Base-by-base conservation (phyloP, 2,113 vertebrate species). In the Mirza zaza region DNA sequence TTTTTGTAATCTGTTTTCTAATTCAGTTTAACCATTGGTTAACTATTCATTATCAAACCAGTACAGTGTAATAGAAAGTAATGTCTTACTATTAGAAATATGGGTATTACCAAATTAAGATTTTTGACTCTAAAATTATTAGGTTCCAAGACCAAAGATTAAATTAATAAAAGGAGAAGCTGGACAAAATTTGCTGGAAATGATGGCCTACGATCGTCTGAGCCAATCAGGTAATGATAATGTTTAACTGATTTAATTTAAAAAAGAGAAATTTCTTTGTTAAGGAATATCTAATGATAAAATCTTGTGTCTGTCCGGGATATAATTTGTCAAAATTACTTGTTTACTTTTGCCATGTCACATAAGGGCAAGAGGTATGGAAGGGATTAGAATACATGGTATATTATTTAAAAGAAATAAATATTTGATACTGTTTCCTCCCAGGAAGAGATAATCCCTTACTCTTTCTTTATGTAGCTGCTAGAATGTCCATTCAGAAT, bases 141-240 rank as follows among this genome's bases (percentile, higher is more conserved):
- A 99, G 99, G 98, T 99, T 95, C 99, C 99, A 94, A 99, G 99
- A 98, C 99, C 99, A 97, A 99, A 99, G 98, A 96, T 98, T 85
- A 99, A 99, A 98, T 97, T 98, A 96, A 99, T 99, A 94, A 99
- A 99, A 96, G 98, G 98, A 95, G 99, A 99, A 87, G 79, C 97
- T 0, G 97, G 98, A 91, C 99, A 99, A 68, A 99, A 99, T 88
- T 93, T 98, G 70, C 94, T 99, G 73, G 99, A 99, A 98, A 97
- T 98, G 45, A 98, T 99, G 97, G 99, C 99, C 65, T 99, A 97
- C 96, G 99, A 99, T 98, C 98, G 99, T 65, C 99, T 99, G 96
- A 99, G 99, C 98, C 99, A 99, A 85, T 99, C 99, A 57, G 99
- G 99, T 99, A 99, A 98, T 87, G 82, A 18, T 96, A 65, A 84